Percentiles rank a stretch among this genome's conserved stretches.
Evolutionary conservation across 2,888 invertebrate species (phyloP).

Genomic region (Noctua fimbriata): DNA sequence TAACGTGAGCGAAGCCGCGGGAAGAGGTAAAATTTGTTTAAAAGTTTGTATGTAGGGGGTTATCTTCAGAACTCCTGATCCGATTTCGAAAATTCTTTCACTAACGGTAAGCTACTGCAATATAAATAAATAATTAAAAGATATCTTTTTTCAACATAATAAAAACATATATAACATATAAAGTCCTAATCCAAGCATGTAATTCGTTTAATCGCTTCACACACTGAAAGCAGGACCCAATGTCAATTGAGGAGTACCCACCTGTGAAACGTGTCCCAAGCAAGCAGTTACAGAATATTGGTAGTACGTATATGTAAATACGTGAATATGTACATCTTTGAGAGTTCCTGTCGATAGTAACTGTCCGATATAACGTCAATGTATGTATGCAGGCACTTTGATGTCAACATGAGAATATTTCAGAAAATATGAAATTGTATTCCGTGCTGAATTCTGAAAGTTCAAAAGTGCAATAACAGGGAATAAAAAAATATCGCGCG

Average conservation of each 20-base stretch:
- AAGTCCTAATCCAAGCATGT: conserved; percentile 36
- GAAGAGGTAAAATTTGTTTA: too few species aligned
- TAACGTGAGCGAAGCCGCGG: too few species aligned
- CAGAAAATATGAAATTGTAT: not conserved
- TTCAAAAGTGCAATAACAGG: not conserved
- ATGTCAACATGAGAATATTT: not conserved
- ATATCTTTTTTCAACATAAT: not conserved
- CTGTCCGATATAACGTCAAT: not conserved
- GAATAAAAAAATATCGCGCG: not conserved
- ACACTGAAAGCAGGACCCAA: conserved; percentile 30
- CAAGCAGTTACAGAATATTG: conserved; percentile 16
- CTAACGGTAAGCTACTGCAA: not conserved
- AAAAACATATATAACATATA: conserved; percentile 11
- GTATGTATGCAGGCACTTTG: not conserved
- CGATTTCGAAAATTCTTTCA: too few species aligned
- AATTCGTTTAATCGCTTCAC: conserved; percentile 36
- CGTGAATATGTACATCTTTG: conserved; percentile 17
- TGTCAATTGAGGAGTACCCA: conserved; percentile 53
- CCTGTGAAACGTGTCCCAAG: conserved; percentile 53
- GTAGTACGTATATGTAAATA: conserved; percentile 16
- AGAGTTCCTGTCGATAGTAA: not conserved
- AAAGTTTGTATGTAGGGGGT: too few species aligned
- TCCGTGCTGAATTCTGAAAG: not conserved
- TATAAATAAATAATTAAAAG: conserved; percentile 34
- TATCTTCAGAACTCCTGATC: too few species aligned